phyloP scores from a whole-genome alignment of 2,113 vertebrate genomes.

The Trogon surrucura region DNA sequence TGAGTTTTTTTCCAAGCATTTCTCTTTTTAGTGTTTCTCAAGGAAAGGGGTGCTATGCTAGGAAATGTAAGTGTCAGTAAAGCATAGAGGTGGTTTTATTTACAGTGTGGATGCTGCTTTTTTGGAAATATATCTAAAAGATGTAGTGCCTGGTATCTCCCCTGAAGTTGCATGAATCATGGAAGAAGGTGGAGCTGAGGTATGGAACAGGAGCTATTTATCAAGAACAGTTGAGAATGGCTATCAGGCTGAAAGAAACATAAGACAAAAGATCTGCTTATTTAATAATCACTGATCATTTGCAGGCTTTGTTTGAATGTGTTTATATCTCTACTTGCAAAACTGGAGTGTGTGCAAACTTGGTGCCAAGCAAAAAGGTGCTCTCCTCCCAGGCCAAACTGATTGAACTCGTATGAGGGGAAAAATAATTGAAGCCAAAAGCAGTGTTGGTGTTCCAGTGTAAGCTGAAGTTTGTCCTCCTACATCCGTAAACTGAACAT shows the following conservation, averaged over 20 bases:
- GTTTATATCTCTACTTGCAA: not conserved
- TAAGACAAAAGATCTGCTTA: slow-evolving; percentile 27
- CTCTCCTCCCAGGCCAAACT: not conserved
- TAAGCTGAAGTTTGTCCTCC: not conserved
- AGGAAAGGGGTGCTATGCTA: not conserved
- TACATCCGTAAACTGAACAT: not conserved
- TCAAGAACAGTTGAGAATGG: not conserved
- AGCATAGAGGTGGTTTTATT: not conserved
- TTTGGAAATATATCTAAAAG: not conserved
- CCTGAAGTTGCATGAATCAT: not conserved
- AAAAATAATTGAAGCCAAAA: not conserved
- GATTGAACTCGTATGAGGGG: not conserved
- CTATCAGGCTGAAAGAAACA: not conserved
- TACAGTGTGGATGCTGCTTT: not conserved
- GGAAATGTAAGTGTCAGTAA: not conserved
- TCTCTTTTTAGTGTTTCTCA: not conserved
- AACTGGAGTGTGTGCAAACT: not conserved
- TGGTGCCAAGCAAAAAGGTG: not conserved
- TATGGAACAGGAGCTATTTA: not conserved
- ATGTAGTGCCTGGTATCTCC: not conserved
- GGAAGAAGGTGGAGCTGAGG: not conserved
- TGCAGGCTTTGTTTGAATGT: slow-evolving; percentile 11
- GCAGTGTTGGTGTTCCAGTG: not conserved
- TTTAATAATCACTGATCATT: slow-evolving; percentile 12
- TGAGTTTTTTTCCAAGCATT: not conserved